Base-by-base conservation (phyloP, 2,797 vertebrate genomes). In the Scolopax bukidnonensis region DNA sequence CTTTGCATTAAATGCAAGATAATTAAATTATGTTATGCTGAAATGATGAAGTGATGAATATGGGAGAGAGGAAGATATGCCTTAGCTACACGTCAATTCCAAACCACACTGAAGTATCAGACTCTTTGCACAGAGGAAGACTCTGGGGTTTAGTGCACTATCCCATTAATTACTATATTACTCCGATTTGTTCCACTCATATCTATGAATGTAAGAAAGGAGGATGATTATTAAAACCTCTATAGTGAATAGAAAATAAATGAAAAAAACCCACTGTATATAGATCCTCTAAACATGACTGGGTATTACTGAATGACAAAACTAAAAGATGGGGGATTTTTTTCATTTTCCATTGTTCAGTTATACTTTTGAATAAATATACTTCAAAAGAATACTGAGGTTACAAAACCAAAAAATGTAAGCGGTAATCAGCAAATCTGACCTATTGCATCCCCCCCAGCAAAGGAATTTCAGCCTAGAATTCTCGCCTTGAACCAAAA, bases 1-100 rank as follows among this genome's bases (percentile, higher is more conserved):
- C 88, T 95, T 84, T 53, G 71, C 36, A 64, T 93, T 84, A 80
- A 79, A 89, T 74, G 40, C 60, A 87, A 87, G 54, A 82, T 87
- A 95, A 96, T 96, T 84, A 94, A 96, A 89, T 21, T 67, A 84
- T 78, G 45, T 84, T 92, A 70, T 48, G 51, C 36, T 82, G 86
- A 95, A 94, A 89, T 65, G 54, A 93, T 86, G 57, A 90, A 88
- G 59, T 75, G 77, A 78, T 82, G 68, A 79, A 88, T 95, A 89
- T 77, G 73, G 89, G 45, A n/a, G 47, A 90, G n/a, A 90, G 45
- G 43, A 88, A 75, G 70, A 47, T 76, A 13, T 51, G n/a, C 78
- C 87, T 61, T 77, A 60, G 65, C 40, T 54, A 28, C 32, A 12
- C 50, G 65, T 67, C 40, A 76, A 70, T 84, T 87, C 64, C 54